Conservation (phyloP, 2,888 invertebrate species). For the Thera obeliscata region DNA sequence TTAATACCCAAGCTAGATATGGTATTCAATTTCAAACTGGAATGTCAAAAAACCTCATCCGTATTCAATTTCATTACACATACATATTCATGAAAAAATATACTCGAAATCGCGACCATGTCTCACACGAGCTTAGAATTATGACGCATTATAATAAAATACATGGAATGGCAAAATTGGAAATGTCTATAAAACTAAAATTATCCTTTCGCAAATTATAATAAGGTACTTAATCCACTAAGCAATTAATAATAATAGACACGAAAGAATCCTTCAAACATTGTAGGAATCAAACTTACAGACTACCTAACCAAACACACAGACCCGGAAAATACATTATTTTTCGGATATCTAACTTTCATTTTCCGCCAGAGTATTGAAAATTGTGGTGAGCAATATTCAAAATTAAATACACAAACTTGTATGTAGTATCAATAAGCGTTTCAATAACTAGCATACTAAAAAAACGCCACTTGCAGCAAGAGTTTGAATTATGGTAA, state of each 20-base stretch:
- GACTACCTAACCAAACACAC: background rate
- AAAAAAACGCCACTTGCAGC: background rate
- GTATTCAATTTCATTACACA: background rate
- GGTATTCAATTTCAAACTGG: conserved; percentile 6
- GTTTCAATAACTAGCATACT: background rate
- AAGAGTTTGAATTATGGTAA: background rate
- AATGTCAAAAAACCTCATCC: background rate
- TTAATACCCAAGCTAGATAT: background rate
- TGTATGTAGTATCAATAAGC: too few species aligned
- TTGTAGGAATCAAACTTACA: background rate
- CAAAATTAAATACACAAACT: background rate
- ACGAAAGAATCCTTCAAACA: background rate
- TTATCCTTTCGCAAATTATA: background rate
- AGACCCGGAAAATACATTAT: background rate
- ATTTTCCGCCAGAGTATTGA: too few species aligned
- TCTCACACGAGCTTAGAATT: conserved; percentile 65
- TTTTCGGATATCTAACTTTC: too few species aligned
- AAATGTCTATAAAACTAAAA: conserved; percentile 7
- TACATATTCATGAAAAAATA: conserved; percentile 9
- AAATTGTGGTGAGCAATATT: background rate
- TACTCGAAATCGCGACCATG: conserved; percentile 49
- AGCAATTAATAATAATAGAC: background rate
- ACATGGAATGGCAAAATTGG: conserved; percentile 20
- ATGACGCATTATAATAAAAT: conserved; percentile 12
- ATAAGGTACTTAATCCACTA: background rate